Evolutionary conservation across 2,113 vertebrate genomes (phyloP).

Genomic region (Tylochromis polylepis): DNA sequence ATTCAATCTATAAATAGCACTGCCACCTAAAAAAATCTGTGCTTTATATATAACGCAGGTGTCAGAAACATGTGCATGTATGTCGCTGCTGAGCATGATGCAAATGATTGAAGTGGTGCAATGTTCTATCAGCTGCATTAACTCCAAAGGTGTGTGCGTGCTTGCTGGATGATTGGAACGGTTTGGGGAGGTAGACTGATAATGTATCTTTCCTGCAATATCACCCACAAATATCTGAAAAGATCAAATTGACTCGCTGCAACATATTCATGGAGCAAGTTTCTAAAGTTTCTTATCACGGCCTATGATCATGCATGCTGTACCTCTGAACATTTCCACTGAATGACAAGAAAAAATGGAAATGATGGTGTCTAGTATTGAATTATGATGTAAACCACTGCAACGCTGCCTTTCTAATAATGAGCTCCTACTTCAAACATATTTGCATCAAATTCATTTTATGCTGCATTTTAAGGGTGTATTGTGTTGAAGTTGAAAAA

Average conservation of each 20-base stretch:
- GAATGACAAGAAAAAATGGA: not conserved
- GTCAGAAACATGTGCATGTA: constrained; percentile 1
- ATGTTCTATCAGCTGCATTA: constrained; percentile 9
- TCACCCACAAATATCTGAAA: not conserved
- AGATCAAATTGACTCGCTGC: not conserved
- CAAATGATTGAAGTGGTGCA: constrained; percentile 24
- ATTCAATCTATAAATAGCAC: constrained; percentile 2
- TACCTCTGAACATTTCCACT: not conserved
- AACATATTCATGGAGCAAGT: not conserved
- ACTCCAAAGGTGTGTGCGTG: not conserved
- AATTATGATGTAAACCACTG: not conserved
- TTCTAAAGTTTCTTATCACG: not conserved
- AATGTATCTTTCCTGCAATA: not conserved
- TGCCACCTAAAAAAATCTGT: not conserved
- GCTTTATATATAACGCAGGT: not conserved
- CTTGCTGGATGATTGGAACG: not conserved
- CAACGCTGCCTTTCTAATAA: not conserved
- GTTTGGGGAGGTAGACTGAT: not conserved
- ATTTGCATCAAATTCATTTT: not conserved
- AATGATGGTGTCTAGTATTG: not conserved
- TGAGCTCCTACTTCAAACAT: not conserved
- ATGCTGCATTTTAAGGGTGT: not conserved
- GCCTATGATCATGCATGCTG: not conserved
- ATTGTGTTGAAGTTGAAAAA: not conserved
- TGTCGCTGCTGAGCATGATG: not conserved